Conservation (phyloP, 2,888 invertebrate species). For the Drosophila formosana region DNA sequence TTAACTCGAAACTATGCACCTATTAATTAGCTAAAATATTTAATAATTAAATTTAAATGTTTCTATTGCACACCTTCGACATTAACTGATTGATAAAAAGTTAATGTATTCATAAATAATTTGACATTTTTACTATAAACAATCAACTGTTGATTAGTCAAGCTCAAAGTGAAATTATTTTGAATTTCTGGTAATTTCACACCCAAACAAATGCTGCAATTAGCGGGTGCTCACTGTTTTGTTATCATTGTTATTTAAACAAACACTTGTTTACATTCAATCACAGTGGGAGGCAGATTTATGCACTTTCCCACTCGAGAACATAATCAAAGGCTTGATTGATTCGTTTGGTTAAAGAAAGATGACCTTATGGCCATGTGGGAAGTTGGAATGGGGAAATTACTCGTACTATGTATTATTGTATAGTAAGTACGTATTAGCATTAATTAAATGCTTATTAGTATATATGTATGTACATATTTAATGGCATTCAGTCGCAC, state of each 20-base stretch:
- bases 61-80: not conserved
- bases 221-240: constrained; percentile 11
- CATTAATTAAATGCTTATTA: constrained; percentile 68
- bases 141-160: not conserved
- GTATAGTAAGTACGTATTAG: constrained; percentile 24
- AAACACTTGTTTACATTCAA: constrained; percentile 59
- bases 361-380: constrained; percentile 13
- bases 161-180: not conserved
- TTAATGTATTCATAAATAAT: not conserved
- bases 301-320: constrained; percentile 17
- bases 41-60: not conserved
- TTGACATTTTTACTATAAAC: not conserved
- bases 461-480: constrained; percentile 26
- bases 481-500: constrained; percentile 69
- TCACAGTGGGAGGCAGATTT: constrained; percentile 16
- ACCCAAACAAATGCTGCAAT: not conserved
- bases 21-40: not conserved
- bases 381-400: constrained; percentile 1
- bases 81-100: not conserved
- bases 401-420: not conserved
- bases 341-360: constrained; percentile 15
- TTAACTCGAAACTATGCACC: not conserved
- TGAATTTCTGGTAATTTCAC: not conserved
- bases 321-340: constrained; percentile 14
- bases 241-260: constrained; percentile 31